These are phyloP conservation scores for Centropus unirufus DNA, from an alignment of 2,113 vertebrate species.

Conservation along the genomic window DNA sequence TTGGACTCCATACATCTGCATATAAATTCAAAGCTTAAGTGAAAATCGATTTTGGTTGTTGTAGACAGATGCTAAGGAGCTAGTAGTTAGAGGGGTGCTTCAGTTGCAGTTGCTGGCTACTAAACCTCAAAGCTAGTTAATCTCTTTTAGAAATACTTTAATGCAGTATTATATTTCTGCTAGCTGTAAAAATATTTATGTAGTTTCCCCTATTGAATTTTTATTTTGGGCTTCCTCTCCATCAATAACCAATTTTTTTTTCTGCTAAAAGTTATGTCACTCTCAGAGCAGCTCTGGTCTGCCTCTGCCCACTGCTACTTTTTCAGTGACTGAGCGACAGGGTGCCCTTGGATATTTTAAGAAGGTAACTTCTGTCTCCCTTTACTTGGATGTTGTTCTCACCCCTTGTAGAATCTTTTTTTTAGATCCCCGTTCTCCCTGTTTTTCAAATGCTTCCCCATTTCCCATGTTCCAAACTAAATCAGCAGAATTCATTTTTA, in stretches of 20 bases:
- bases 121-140: not conserved
- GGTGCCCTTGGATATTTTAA: constrained; percentile 56
- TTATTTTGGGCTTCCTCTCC: not conserved
- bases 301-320: constrained; percentile 52
- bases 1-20: not conserved
- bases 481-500: not conserved
- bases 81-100: not conserved
- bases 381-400: constrained; percentile 20
- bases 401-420: not conserved
- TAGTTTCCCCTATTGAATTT: constrained; percentile 10
- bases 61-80: not conserved
- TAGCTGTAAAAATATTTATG: not conserved
- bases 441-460: not conserved
- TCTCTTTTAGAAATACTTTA: not conserved
- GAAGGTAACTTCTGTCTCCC: constrained; percentile 47
- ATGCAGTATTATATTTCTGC: not conserved
- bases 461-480: not conserved
- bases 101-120: not conserved
- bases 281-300: constrained; percentile 62
- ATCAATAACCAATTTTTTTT: constrained; percentile 39
- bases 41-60: not conserved
- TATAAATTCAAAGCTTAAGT: not conserved
- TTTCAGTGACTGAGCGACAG: constrained; percentile 47
- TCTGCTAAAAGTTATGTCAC: constrained; percentile 52
- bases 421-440: not conserved